Conservation (phyloP, 2,888 invertebrate species). For the Priocnemis perturbator region DNA sequence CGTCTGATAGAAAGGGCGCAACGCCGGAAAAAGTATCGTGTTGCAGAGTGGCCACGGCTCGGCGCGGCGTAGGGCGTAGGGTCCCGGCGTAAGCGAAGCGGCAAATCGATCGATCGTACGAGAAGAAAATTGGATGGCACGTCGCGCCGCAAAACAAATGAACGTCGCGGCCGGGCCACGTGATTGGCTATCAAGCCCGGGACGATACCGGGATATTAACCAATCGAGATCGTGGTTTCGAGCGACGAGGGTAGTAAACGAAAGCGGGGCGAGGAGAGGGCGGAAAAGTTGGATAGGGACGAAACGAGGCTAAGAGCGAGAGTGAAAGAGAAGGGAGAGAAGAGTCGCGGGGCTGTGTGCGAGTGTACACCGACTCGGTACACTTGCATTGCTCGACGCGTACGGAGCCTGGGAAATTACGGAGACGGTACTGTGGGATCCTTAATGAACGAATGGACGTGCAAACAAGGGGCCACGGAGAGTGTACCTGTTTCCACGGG, state of each 20-base stretch:
- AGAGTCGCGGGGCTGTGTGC: too few species aligned
- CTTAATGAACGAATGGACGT: conserved; percentile 29
- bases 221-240: conserved; percentile 38
- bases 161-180: conserved; percentile 56
- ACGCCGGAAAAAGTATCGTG: neutral
- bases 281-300: neutral
- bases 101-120: conserved; percentile 55
- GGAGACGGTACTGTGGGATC: neutral
- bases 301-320: too few species aligned
- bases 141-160: conserved; percentile 66
- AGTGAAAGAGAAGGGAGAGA: too few species aligned
- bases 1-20: conserved; percentile 6
- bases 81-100: neutral
- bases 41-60: too few species aligned
- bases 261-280: neutral
- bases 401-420: conserved; percentile 20
- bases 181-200: conserved; percentile 63
- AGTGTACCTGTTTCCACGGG: neutral
- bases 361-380: too few species aligned
- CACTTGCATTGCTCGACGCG: neutral
- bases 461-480: conserved; percentile 28
- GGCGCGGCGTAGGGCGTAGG: too few species aligned
- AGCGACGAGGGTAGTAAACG: neutral
- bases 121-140: conserved; percentile 63
- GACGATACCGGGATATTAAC: conserved; percentile 56